These are phyloP conservation scores for Vidua macroura DNA, from an alignment of 2,113 vertebrate genomes.

Conservation along the genomic window DNA sequence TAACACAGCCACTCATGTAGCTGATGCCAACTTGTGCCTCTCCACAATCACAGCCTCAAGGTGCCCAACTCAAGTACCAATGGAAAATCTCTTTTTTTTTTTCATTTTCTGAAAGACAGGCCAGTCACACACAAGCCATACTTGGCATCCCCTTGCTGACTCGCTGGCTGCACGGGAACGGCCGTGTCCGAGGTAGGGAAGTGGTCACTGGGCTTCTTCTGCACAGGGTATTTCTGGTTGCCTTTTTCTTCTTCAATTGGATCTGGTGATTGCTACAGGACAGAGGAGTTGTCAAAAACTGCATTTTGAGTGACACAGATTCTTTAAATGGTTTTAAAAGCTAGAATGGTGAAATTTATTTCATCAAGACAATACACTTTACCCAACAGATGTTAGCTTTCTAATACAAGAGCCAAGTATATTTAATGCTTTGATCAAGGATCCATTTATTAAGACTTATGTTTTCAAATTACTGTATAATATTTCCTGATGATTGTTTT, in stretches of 20 bases:
- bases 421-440: background rate
- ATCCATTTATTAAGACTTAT: background rate
- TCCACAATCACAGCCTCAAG: background rate
- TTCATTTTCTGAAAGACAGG: background rate
- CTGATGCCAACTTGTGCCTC: background rate
- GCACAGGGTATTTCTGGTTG: constrained; percentile 61
- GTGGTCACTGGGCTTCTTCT: constrained; percentile 73
- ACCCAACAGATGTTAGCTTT: background rate
- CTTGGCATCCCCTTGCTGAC: constrained; percentile 83
- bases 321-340: background rate
- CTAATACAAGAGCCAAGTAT: background rate
- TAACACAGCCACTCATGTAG: background rate
- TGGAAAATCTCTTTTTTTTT: background rate
- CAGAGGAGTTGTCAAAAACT: background rate
- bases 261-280: constrained; percentile 44
- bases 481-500: background rate
- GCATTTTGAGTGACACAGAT: background rate
- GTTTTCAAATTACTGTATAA: background rate
- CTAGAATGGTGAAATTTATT: background rate
- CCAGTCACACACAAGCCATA: constrained; percentile 53
- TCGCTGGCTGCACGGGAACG: background rate
- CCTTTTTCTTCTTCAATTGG: constrained; percentile 32
- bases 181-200: constrained; percentile 38
- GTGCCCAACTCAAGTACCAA: background rate
- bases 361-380: background rate